Evolutionary conservation across 2,113 vertebrate species (phyloP).

Genomic region (Leucoraja erinaceus): DNA sequence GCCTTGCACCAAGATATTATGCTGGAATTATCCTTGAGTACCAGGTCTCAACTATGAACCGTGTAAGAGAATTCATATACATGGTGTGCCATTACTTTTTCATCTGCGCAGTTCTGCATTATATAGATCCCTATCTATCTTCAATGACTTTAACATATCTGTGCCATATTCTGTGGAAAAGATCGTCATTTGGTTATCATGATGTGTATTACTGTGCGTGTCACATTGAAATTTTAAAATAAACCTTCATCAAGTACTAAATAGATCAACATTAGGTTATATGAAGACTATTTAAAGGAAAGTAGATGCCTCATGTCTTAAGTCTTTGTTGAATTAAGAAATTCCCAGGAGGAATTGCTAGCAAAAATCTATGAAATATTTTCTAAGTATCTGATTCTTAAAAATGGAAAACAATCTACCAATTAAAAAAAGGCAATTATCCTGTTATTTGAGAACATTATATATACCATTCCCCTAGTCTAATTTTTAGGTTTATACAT

Average conservation of each 20-base stretch:
- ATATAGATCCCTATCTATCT: too few relatives aligned
- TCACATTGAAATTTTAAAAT: background rate
- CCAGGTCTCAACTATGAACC: background rate
- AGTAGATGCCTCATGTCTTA: background rate
- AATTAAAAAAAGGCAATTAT: background rate
- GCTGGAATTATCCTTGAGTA: background rate
- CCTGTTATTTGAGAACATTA: background rate
- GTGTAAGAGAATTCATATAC: background rate
- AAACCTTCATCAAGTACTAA: background rate
- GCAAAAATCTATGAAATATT: background rate
- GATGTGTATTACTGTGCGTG: background rate
- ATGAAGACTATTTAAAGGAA: background rate
- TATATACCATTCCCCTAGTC: background rate
- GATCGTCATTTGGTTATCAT: background rate
- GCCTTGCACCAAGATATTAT: too few relatives aligned
- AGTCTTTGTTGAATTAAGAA: background rate
- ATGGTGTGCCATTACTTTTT: background rate
- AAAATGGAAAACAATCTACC: background rate
- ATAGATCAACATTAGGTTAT: background rate
- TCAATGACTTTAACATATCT: background rate
- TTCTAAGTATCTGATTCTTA: constrained; percentile 8
- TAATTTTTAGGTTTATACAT: background rate
- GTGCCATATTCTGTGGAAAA: background rate
- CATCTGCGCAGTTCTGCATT: background rate
- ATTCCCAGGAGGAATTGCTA: background rate